Percentiles rank a stretch among this genome's conserved stretches.
phyloP scores from a whole-genome alignment of 1,140 invertebrate genomes.

The Metopolophium dirhodum region DNA sequence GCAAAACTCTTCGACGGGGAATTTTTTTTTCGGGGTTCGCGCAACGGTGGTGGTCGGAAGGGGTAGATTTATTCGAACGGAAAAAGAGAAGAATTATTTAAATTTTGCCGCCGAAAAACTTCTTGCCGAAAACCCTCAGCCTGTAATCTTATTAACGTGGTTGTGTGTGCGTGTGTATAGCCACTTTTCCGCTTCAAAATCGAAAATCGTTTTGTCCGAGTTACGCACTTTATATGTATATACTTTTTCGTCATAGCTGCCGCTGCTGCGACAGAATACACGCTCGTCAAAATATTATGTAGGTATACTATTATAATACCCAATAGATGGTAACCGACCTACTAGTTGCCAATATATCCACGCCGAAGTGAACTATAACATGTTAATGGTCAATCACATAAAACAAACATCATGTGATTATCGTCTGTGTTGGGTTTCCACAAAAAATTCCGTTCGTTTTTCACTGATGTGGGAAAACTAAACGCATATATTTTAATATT shows the following conservation, averaged over 20 bases:
- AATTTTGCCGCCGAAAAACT: constrained; percentile 40
- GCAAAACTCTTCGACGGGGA: constrained; percentile 33
- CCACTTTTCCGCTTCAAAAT: constrained; percentile 13
- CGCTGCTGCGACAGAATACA: too few relatives aligned
- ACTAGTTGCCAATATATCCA: not conserved
- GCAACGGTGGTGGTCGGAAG: not conserved
- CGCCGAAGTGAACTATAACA: not conserved
- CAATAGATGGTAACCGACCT: not conserved
- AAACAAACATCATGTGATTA: not conserved
- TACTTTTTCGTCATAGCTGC: not conserved
- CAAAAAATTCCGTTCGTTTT: not conserved
- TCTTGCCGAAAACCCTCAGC: constrained; percentile 31
- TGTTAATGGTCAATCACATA: not conserved
- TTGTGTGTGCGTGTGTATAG: not conserved
- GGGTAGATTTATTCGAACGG: constrained; percentile 49
- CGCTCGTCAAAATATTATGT: not conserved
- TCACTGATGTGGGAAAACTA: not conserved
- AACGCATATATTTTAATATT: too few relatives aligned
- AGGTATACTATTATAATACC: not conserved
- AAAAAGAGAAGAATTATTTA: constrained; percentile 54
- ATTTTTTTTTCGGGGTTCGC: constrained; percentile 24
- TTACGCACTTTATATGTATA: not conserved
- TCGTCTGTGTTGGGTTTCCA: not conserved
- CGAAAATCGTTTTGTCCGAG: constrained; percentile 37
- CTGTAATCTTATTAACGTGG: constrained; percentile 48